Percentiles rank a stretch among this genome's conserved stretches.
These are phyloP conservation scores for Camptogramma bilineatum DNA, from an alignment of 2,888 invertebrate genomes.

Conservation along the genomic window DNA sequence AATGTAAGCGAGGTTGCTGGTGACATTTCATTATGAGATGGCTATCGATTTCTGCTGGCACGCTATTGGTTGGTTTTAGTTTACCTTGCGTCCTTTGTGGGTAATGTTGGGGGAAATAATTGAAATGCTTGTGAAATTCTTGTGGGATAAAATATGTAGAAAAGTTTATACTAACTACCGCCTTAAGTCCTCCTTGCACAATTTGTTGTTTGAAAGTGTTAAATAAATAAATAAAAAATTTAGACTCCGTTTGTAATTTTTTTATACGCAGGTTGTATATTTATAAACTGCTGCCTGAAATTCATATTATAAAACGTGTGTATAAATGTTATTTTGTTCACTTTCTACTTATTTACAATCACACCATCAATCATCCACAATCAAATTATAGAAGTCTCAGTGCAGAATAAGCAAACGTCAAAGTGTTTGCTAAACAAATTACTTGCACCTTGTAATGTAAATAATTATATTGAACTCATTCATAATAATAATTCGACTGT, in stretches of 20 bases:
- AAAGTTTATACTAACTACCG: too few relatives aligned
- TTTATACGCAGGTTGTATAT: too few relatives aligned
- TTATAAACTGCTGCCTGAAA: too few relatives aligned
- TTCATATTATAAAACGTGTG: too few relatives aligned
- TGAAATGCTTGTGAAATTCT: background rate
- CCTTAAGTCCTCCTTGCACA: too few relatives aligned
- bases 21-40: slow-evolving; percentile 74
- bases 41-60: slow-evolving; percentile 66
- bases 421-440: slow-evolving; percentile 54
- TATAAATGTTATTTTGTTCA: background rate
- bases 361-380: slow-evolving; percentile 43
- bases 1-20: slow-evolving; percentile 64
- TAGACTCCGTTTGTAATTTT: too few relatives aligned
- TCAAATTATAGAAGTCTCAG: slow-evolving; percentile 49
- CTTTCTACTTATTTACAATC: slow-evolving; percentile 17
- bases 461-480: slow-evolving; percentile 43
- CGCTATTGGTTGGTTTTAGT: slow-evolving; percentile 49
- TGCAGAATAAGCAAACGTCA: slow-evolving; percentile 43
- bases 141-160: too few relatives aligned
- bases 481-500: slow-evolving; percentile 53
- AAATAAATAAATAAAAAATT: too few relatives aligned
- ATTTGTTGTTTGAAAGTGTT: too few relatives aligned
- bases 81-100: background rate
- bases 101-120: background rate
- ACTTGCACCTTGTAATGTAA: slow-evolving; percentile 40